Conservation (phyloP, 2,113 vertebrate species). For the Panurus biarmicus region DNA sequence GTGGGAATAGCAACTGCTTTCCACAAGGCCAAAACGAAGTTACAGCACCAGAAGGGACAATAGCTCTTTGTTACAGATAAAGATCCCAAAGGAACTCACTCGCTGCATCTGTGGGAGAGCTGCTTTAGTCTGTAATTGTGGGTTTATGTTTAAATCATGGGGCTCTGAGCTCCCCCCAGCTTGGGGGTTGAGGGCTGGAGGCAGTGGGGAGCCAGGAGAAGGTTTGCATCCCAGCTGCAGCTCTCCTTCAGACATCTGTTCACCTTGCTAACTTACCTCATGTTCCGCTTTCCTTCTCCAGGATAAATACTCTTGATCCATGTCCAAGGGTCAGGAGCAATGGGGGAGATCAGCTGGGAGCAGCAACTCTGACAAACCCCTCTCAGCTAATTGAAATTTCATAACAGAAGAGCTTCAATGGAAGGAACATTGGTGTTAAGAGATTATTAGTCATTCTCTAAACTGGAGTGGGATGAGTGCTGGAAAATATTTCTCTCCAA, state of each 20-base stretch:
- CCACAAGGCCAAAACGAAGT: background rate
- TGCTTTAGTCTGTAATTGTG: background rate
- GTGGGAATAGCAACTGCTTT: background rate
- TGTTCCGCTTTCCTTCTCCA: background rate
- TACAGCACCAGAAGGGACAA: background rate
- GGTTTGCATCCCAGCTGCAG: background rate
- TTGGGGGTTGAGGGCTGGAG: background rate
- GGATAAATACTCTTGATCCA: background rate
- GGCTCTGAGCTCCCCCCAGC: background rate
- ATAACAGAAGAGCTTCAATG: background rate
- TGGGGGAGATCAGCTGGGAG: background rate
- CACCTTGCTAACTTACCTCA: background rate
- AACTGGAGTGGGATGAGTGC: constrained; percentile 10
- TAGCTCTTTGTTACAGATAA: background rate
- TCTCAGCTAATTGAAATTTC: background rate
- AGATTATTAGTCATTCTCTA: constrained; percentile 30
- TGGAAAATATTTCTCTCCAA: background rate
- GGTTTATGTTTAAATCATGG: background rate
- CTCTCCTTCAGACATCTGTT: background rate
- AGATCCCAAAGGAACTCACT: background rate
- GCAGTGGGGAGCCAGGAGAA: background rate
- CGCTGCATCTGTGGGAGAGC: background rate
- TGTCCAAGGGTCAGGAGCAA: background rate
- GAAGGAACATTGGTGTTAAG: background rate
- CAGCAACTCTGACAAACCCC: background rate